These are phyloP conservation scores for Drosophila setosimentum DNA, from an alignment of 2,888 invertebrate genomes.

Conservation along the genomic window DNA sequence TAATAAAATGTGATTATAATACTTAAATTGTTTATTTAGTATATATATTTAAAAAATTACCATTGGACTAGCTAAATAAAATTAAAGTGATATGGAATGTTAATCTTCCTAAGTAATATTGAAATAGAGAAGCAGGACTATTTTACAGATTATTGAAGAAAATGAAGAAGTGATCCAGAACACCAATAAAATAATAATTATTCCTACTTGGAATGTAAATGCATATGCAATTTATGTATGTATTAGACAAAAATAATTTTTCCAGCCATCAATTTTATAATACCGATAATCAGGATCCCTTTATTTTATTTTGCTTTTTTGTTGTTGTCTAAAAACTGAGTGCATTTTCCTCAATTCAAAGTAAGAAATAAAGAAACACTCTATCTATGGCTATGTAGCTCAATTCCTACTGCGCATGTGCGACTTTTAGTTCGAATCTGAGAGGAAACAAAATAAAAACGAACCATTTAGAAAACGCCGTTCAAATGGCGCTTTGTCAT, in stretches of 20 bases:
- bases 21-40: not conserved
- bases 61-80: too few relatives aligned
- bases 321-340: not conserved
- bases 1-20: not conserved
- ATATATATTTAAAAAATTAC: not conserved
- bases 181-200: not conserved
- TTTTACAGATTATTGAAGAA: not conserved
- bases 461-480: conserved; percentile 50
- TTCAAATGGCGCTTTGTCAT: conserved; percentile 54
- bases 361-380: not conserved
- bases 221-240: too few relatives aligned
- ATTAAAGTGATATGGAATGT: not conserved
- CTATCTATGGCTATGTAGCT: too few relatives aligned
- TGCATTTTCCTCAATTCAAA: not conserved
- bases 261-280: not conserved
- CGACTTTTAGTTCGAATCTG: not conserved
- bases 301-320: conserved; percentile 3
- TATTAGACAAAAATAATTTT: not conserved
- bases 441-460: conserved; percentile 26
- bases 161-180: not conserved
- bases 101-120: not conserved
- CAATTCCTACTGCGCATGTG: conserved; percentile 40
- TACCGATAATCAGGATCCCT: not conserved
- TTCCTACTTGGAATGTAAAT: not conserved
- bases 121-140: not conserved